A percentile compares a stretch with the other conserved stretches of the same genome.
phyloP scores from a whole-genome alignment of 2,113 vertebrate species.

The Sardina pilchardus region DNA sequence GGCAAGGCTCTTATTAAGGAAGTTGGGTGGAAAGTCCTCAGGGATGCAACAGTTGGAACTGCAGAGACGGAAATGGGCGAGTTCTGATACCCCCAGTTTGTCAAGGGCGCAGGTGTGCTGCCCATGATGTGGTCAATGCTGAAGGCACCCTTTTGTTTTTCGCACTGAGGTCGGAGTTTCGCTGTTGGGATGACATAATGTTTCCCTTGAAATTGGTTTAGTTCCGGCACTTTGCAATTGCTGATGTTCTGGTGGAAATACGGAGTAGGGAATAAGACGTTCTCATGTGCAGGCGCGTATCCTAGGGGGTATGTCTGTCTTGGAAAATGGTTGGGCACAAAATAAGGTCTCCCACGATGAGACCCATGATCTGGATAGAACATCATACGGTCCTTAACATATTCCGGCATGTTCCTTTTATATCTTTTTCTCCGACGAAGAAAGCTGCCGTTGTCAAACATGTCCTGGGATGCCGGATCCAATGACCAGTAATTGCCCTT shows the following conservation, averaged over 20 bases:
- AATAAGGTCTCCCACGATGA: slow-evolving; percentile 67
- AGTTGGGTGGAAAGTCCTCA: background rate
- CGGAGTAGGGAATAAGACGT: slow-evolving; percentile 51
- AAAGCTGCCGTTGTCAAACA: slow-evolving; percentile 92
- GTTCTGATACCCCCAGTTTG: background rate
- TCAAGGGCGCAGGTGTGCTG: slow-evolving; percentile 11
- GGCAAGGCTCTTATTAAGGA: slow-evolving; percentile 22
- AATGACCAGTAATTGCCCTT: slow-evolving; percentile 96
- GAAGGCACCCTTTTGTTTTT: slow-evolving; percentile 71
- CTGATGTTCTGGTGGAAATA: slow-evolving; percentile 53
- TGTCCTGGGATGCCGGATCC: slow-evolving; percentile 86
- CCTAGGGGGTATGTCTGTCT: slow-evolving; percentile 57
- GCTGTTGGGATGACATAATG: slow-evolving; percentile 31
- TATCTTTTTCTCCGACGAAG: slow-evolving; percentile 88
- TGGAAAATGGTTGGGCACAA: slow-evolving; percentile 57
- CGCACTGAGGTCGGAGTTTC: slow-evolving; percentile 36
- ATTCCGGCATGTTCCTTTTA: slow-evolving; percentile 75
- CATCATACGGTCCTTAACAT: slow-evolving; percentile 66
- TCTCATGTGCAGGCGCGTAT: slow-evolving; percentile 65
- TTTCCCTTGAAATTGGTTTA: slow-evolving; percentile 53
- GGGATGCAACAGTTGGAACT: slow-evolving; percentile 1
- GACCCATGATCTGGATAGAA: slow-evolving; percentile 64
- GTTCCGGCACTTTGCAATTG: slow-evolving; percentile 44
- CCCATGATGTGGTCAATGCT: slow-evolving; percentile 81
- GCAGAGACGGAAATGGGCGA: background rate